A percentile compares a stretch with the other conserved stretches of the same genome.
phyloP scores from a whole-genome alignment of 1,140 invertebrate species.

The Polypedilum pembai region DNA sequence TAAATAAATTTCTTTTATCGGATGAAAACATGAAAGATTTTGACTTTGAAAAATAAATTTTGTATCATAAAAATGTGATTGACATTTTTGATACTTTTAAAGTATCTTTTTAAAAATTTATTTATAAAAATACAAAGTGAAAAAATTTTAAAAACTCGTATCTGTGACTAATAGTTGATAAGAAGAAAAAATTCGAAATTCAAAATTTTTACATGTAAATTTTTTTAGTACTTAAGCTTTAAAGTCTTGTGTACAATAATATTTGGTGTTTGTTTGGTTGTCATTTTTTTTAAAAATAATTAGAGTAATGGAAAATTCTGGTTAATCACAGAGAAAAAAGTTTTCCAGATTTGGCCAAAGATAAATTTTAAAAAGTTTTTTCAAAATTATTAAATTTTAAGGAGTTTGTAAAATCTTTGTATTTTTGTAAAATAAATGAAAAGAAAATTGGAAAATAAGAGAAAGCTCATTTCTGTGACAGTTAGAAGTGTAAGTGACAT shows the following conservation, averaged over 20 bases:
- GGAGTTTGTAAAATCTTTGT: not conserved
- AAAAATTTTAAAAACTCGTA: constrained; percentile 7
- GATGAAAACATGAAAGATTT: too few species aligned
- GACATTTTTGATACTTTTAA: not conserved
- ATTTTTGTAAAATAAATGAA: not conserved
- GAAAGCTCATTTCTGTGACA: not conserved
- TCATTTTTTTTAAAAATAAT: too few species aligned
- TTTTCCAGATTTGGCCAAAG: not conserved
- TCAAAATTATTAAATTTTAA: not conserved
- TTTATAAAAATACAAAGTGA: not conserved
- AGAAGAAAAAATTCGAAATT: not conserved
- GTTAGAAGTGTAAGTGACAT: not conserved
- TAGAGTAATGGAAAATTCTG: too few species aligned
- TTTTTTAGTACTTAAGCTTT: not conserved
- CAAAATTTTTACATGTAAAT: not conserved
- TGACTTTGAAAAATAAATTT: too few species aligned
- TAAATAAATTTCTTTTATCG: too few species aligned
- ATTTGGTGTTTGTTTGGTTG: not conserved
- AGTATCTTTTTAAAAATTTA: constrained; percentile 1
- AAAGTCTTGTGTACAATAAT: not conserved
- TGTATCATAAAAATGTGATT: too few species aligned
- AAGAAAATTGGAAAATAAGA: not conserved
- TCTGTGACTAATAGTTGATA: constrained; percentile 22
- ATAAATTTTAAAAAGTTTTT: not conserved
- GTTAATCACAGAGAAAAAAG: too few species aligned